These are phyloP conservation scores for Monopis laevigella DNA, from an alignment of 2,888 invertebrate species.

Conservation along the genomic window DNA sequence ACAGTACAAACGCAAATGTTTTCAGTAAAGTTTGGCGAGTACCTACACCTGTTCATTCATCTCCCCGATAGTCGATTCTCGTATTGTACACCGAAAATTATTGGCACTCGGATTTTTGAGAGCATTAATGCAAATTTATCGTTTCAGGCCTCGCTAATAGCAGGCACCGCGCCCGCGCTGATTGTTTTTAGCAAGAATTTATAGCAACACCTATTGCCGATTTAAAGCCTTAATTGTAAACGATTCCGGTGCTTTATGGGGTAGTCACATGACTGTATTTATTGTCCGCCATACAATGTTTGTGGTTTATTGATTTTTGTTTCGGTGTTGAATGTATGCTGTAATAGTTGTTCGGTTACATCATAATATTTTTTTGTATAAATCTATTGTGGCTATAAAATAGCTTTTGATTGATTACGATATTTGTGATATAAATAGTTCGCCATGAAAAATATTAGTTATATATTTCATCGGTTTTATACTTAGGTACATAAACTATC, in stretches of 20 bases:
- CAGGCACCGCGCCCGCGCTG: conserved; percentile 60
- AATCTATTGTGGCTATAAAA: too few species aligned
- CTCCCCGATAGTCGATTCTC: conserved; percentile 39
- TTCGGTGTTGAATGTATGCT: too few species aligned
- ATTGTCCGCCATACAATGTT: conserved; percentile 45
- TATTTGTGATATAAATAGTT: too few species aligned
- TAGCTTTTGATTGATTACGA: too few species aligned
- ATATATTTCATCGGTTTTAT: too few species aligned
- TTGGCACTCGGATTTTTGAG: conserved; percentile 63
- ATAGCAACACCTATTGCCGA: conserved; percentile 68
- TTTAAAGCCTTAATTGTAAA: conserved; percentile 68
- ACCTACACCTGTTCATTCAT: conserved; percentile 2
- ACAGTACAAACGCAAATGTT: too few species aligned
- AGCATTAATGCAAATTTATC: conserved; percentile 68
- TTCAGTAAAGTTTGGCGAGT: conserved; percentile 1
- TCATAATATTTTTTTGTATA: too few species aligned
- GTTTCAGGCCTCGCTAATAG: conserved; percentile 64
- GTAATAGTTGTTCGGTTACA: too few species aligned
- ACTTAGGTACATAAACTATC: too few species aligned
- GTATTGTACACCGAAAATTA: conserved; percentile 50
- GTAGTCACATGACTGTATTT: conserved; percentile 56
- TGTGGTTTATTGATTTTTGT: conserved; percentile 64
- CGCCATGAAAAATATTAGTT: too few species aligned
- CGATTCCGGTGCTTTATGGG: conserved; percentile 67
- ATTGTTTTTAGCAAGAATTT: conserved; percentile 65